Percentiles rank a stretch among this genome's conserved stretches.
Evolutionary conservation across 2,113 vertebrate genomes (phyloP).

Genomic region (Gobiocypris rarus): DNA sequence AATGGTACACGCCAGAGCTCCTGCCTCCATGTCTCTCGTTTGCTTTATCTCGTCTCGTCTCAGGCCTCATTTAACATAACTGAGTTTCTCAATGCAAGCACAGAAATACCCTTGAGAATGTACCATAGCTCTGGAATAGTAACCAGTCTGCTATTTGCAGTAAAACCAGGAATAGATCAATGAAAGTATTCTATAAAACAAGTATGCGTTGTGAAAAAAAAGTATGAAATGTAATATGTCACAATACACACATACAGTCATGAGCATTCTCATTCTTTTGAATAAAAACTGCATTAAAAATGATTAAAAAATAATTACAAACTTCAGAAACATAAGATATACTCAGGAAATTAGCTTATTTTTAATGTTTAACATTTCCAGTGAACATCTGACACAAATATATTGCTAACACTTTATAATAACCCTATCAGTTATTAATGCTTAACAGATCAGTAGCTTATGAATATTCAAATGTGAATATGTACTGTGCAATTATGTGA

Average conservation of each 20-base stretch:
- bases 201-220: neutral
- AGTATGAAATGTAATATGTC: neutral
- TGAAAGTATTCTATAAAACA: neutral
- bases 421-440: neutral
- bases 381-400: neutral
- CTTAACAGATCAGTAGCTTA: neutral
- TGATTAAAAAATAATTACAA: no score
- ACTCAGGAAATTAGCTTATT: neutral
- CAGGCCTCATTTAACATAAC: slow-evolving; percentile 39
- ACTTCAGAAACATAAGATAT: no score
- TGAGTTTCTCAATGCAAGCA: slow-evolving; percentile 23
- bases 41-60: slow-evolving; percentile 36
- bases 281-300: no score
- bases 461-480: neutral
- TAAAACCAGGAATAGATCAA: neutral
- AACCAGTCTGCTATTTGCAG: neutral
- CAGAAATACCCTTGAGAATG: slow-evolving; percentile 26
- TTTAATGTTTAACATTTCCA: neutral
- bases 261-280: no score
- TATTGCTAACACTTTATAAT: neutral
- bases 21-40: slow-evolving; percentile 56
- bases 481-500: neutral
- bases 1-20: neutral
- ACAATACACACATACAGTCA: neutral
- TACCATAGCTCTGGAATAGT: neutral